Evolutionary conservation across 2,888 invertebrate species (phyloP).

Genomic region (Linyphia triangularis): DNA sequence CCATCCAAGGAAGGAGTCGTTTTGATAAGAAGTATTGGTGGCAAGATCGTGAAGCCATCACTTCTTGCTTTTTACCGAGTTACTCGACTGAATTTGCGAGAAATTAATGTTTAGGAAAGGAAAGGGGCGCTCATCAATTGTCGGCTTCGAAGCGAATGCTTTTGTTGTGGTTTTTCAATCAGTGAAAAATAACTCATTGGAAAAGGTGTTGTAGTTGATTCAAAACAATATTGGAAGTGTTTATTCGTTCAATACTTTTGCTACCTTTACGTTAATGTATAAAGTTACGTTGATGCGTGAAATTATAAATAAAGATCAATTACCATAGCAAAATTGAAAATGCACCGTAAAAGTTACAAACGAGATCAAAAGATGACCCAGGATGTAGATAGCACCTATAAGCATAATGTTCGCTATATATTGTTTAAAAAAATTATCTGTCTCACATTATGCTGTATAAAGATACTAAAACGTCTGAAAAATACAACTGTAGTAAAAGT

Average conservation of each 20-base stretch:
- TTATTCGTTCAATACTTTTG: background rate
- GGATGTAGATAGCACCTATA: too few relatives aligned
- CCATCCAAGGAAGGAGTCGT: conserved; percentile 11
- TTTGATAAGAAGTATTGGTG: conserved; percentile 39
- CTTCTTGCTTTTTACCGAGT: background rate
- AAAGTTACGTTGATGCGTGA: background rate
- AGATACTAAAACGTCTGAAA: too few relatives aligned
- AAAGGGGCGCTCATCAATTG: background rate
- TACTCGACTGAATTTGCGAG: background rate
- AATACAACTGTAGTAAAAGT: too few relatives aligned
- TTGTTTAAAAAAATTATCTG: too few relatives aligned
- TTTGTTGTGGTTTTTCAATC: too few relatives aligned
- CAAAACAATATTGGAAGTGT: background rate
- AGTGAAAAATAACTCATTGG: too few relatives aligned
- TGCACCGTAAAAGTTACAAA: too few relatives aligned
- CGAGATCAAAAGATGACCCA: too few relatives aligned
- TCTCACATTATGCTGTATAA: too few relatives aligned
- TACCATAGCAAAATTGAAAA: too few relatives aligned
- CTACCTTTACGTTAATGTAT: background rate
- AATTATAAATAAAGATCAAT: too few relatives aligned
- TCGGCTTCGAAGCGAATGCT: background rate
- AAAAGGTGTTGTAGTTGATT: background rate
- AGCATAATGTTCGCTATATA: too few relatives aligned
- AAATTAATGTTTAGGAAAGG: conserved; percentile 4
- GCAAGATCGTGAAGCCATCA: conserved; percentile 13